Percentiles rank a stretch among this genome's conserved stretches.
These are phyloP conservation scores for Seira musarum DNA, from an alignment of 2,888 invertebrate species.

Conservation along the genomic window DNA sequence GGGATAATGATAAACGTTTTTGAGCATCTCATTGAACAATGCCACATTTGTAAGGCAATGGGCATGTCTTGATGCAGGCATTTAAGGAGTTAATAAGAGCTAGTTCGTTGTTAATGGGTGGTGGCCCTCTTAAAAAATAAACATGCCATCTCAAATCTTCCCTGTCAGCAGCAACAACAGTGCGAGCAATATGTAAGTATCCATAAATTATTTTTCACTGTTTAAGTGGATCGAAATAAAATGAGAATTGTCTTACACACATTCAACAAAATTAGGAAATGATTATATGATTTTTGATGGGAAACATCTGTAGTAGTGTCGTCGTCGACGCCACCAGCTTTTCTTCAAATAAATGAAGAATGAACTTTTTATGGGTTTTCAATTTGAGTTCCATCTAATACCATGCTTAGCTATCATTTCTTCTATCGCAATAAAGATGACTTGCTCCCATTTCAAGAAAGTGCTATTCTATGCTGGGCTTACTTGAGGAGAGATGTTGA, in stretches of 20 bases:
- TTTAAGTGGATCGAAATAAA: neutral
- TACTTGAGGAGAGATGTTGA: too few species aligned
- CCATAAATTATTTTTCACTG: neutral
- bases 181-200: neutral
- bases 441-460: conserved; percentile 17
- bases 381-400: neutral
- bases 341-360: conserved; percentile 12
- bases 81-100: neutral
- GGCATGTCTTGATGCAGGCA: neutral
- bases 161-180: neutral
- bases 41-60: neutral
- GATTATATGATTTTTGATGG: neutral
- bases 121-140: neutral
- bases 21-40: neutral
- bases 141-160: neutral
- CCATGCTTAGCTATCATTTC: conserved; percentile 24
- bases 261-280: neutral
- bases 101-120: neutral
- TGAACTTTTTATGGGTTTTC: neutral
- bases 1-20: too few species aligned
- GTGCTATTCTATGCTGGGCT: too few species aligned
- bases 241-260: neutral
- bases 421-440: too few species aligned
- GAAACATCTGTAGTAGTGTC: conserved; percentile 9
- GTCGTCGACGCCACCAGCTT: neutral